phyloP scores from a whole-genome alignment of 2,888 invertebrate genomes.

The Agrochola lychnidis region DNA sequence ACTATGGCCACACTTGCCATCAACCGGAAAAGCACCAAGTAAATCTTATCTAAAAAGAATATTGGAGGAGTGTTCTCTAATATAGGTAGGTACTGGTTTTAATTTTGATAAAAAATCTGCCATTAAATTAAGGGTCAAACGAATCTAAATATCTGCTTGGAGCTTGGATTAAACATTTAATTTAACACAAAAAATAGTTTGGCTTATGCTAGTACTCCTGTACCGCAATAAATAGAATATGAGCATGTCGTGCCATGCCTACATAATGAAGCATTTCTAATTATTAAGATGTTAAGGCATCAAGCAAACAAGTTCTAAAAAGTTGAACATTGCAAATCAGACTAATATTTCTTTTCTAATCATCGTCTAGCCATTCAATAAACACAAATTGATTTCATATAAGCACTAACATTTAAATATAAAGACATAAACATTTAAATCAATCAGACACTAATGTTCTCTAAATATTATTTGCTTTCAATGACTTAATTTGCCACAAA shows the following conservation, averaged over 20 bases:
- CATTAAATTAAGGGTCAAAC: neutral
- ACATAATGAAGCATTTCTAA: constrained; percentile 1
- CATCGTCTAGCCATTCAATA: constrained; percentile 37
- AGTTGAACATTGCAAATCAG: neutral
- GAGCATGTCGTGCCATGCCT: neutral
- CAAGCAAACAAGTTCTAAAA: neutral
- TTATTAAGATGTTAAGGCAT: neutral
- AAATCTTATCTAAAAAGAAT: neutral
- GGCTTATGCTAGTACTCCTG: too few species aligned
- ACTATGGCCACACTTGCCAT: too few species aligned
- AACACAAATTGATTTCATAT: constrained; percentile 47
- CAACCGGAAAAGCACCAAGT: neutral
- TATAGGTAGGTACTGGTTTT: neutral
- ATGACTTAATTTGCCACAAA: constrained; percentile 58
- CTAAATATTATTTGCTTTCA: constrained; percentile 47
- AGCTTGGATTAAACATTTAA: too few species aligned
- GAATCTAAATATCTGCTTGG: neutral
- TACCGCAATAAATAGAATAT: too few species aligned
- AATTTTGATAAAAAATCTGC: neutral
- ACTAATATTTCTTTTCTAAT: constrained; percentile 27
- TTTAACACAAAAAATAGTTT: neutral
- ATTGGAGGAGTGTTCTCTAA: too few species aligned
- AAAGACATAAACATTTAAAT: constrained; percentile 48
- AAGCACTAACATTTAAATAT: constrained; percentile 41
- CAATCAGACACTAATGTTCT: constrained; percentile 51